phyloP scores from a whole-genome alignment of 2,797 vertebrate species.

The Micropoecilia bifurca region DNA sequence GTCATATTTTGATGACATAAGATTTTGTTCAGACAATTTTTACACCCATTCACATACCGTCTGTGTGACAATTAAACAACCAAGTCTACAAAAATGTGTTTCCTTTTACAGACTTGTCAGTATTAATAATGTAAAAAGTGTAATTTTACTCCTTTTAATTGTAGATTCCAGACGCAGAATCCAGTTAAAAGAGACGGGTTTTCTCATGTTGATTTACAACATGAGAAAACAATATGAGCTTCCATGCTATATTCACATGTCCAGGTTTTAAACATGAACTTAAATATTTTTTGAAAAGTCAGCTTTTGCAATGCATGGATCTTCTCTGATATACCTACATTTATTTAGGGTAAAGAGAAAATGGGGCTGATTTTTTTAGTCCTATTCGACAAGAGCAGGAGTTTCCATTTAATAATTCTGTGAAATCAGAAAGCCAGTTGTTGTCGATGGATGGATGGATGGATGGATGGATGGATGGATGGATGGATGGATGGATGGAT shows the following conservation, averaged over 20 bases:
- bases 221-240: neutral
- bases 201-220: neutral
- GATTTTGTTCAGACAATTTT: neutral
- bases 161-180: neutral
- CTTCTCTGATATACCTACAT: neutral
- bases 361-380: neutral
- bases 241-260: neutral
- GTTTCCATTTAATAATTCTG: neutral
- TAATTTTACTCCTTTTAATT: no score
- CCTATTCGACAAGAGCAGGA: neutral
- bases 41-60: slow-evolving; percentile 7
- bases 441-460: neutral
- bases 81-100: neutral
- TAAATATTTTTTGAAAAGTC: neutral
- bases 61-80: slow-evolving; percentile 7
- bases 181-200: no score
- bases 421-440: neutral
- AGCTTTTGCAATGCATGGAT: neutral
- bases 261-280: neutral
- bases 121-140: neutral
- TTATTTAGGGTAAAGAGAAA: neutral
- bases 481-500: no score
- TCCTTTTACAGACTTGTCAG: neutral
- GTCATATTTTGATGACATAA: neutral
- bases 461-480: no score